A percentile compares a stretch with the other conserved stretches of the same genome.
phyloP scores from a whole-genome alignment of 92 coral and sea anemone species.

The Pocillopora grandis region DNA sequence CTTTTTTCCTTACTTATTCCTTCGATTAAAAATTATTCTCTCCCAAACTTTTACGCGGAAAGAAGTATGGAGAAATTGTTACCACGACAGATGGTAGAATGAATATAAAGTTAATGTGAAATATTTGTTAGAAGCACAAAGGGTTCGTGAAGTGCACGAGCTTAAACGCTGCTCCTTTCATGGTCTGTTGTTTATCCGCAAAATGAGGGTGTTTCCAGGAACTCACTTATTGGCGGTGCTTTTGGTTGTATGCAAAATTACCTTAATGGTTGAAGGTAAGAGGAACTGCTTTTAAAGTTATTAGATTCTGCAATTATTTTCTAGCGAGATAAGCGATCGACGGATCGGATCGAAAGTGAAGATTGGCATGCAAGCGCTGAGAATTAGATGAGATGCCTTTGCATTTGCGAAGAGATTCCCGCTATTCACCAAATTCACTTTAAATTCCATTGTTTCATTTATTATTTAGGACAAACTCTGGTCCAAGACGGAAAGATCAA shows the following conservation, averaged over 20 bases:
- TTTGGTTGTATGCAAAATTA: not conserved
- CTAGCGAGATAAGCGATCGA: no score
- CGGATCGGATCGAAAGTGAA: no score
- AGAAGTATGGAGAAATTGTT: not conserved
- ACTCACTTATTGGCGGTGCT: not conserved
- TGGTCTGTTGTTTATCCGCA: not conserved
- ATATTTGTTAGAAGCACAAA: not conserved
- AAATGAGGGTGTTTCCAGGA: slow-evolving; percentile 8
- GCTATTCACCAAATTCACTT: not conserved
- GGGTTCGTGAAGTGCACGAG: not conserved
- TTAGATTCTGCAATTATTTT: no score
- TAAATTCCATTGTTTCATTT: not conserved
- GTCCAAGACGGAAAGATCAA: slow-evolving; percentile 49
- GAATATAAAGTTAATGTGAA: not conserved
- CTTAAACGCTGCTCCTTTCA: not conserved
- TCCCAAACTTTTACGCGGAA: not conserved
- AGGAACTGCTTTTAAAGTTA: not conserved
- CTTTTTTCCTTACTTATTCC: not conserved
- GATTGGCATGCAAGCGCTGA: no score
- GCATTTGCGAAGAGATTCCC: not conserved
- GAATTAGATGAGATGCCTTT: not conserved
- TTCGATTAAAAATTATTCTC: not conserved
- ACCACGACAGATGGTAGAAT: not conserved
- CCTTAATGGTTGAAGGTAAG: slow-evolving; percentile 15
- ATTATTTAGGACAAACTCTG: not conserved